Evolutionary conservation across 2,113 vertebrate genomes (phyloP), one percentile per base, ranked within the genome.

Genomic region (Typhlomys cinereus): DNA sequence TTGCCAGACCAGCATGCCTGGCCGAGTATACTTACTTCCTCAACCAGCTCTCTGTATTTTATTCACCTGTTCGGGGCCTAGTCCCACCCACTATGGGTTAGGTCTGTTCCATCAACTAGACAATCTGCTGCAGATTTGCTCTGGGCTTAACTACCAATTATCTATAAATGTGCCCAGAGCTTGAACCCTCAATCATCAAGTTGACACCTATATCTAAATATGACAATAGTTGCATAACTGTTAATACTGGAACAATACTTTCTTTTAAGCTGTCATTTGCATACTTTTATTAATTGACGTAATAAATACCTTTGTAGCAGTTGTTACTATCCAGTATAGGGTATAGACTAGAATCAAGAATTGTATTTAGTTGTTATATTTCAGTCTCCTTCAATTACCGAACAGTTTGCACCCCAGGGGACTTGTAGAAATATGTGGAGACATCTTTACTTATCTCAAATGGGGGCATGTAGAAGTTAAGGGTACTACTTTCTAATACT

Each of bases 281-380:
- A 94, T 73, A 67, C 1, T 67, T 93, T 80, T 96, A n/a, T 88
- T 73, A 75, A 82, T 39, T 86, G 62, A 67, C n/a, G 4, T 41
- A 59, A 64, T 82, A 88, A n/a, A 67, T 90, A 13, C 67, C 34
- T 41, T 78, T 88, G 74, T 92, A 75, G 17, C 17, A 52, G 83
- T 90, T 31, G 82, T 89, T 64, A 23, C 11, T 20, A 1, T 82
- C 36, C 39, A 57, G 34, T 79, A 54, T 8, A 83, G 4, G 34
- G 91, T 82, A 18, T 39, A 93, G 75, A 27, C 21, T 62, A 59
- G 39, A 27, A 36, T 44, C 44, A 91, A 10, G 4, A 52, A 61
- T 66, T 59, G 4, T 39, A 48, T 83, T 79, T 92, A 73, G 17
- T 89, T 94, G 46, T 86, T 83, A 29, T 20, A 57, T 41, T 44